Conservation (phyloP, 2,888 invertebrate genomes). For the Athalia cordata region DNA sequence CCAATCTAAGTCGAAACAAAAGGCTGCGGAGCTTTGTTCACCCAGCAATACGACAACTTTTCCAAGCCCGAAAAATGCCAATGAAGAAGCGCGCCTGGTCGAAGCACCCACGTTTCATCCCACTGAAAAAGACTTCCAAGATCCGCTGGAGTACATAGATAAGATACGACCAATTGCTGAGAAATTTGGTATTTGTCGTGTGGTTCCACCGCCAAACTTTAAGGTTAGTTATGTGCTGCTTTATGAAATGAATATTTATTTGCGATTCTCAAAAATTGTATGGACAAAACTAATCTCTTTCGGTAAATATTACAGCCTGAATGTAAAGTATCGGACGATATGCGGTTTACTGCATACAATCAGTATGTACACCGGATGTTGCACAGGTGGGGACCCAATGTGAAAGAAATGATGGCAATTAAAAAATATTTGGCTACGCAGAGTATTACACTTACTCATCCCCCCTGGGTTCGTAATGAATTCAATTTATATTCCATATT, state of each 20-base stretch:
- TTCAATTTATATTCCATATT: not conserved
- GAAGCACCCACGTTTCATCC: slow-evolving; percentile 89
- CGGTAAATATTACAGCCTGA: slow-evolving; percentile 77
- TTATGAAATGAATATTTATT: slow-evolving; percentile 32
- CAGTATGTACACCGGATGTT: slow-evolving; percentile 93
- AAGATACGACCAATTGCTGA: slow-evolving; percentile 85
- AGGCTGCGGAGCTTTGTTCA: slow-evolving; percentile 55
- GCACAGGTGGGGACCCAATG: slow-evolving; percentile 92
- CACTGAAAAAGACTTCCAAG: slow-evolving; percentile 86
- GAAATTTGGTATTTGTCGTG: slow-evolving; percentile 89
- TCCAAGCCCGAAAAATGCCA: slow-evolving; percentile 58
- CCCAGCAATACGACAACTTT: slow-evolving; percentile 63
- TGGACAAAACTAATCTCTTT: slow-evolving; percentile 29
- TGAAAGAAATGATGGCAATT: slow-evolving; percentile 89
- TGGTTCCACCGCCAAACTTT: slow-evolving; percentile 88
- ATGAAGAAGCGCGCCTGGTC: slow-evolving; percentile 75
- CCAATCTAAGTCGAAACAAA: slow-evolving; percentile 60
- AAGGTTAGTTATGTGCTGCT: slow-evolving; percentile 71
- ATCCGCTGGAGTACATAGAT: slow-evolving; percentile 90
- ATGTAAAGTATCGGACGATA: slow-evolving; percentile 88
- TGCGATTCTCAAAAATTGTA: slow-evolving; percentile 21
- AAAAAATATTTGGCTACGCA: slow-evolving; percentile 87
- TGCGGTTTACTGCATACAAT: slow-evolving; percentile 90
- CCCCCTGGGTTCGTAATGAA: slow-evolving; percentile 82
- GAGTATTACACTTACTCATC: slow-evolving; percentile 82